phyloP scores from a whole-genome alignment of 2,888 invertebrate genomes.

The Brenthis daphne region DNA sequence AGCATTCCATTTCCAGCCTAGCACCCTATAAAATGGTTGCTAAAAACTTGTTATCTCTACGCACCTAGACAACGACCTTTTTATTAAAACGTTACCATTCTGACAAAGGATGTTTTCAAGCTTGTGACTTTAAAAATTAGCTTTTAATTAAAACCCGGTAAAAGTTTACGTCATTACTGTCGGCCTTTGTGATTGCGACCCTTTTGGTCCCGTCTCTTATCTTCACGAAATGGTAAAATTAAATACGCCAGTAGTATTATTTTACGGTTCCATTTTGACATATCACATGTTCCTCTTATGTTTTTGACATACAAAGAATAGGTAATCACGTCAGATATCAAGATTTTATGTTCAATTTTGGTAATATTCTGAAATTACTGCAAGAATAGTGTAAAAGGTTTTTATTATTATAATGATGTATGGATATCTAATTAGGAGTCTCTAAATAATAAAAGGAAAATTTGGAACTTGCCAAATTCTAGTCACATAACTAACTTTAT shows the following conservation, averaged over 20 bases:
- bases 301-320: background rate
- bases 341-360: background rate
- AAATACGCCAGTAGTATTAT: conserved; percentile 28
- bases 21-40: conserved; percentile 13
- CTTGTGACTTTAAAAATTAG: conserved; percentile 67
- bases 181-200: conserved; percentile 66
- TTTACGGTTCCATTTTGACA: conserved; percentile 18
- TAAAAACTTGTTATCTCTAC: conserved; percentile 20
- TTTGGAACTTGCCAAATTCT: too few relatives aligned
- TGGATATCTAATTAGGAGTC: too few relatives aligned
- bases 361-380: too few relatives aligned
- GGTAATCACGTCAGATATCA: background rate
- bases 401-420: too few relatives aligned
- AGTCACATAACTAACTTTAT: too few relatives aligned
- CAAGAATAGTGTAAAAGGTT: too few relatives aligned
- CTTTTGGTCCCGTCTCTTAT: conserved; percentile 60
- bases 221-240: conserved; percentile 50
- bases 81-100: conserved; percentile 23
- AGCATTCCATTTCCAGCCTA: background rate
- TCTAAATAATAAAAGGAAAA: too few relatives aligned
- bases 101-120: conserved; percentile 54
- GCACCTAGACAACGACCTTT: conserved; percentile 10
- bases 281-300: conserved; percentile 21
- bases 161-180: conserved; percentile 69
- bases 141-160: conserved; percentile 73